Conservation (phyloP, 2,113 vertebrate genomes). For the Meleagris gallopavo region DNA sequence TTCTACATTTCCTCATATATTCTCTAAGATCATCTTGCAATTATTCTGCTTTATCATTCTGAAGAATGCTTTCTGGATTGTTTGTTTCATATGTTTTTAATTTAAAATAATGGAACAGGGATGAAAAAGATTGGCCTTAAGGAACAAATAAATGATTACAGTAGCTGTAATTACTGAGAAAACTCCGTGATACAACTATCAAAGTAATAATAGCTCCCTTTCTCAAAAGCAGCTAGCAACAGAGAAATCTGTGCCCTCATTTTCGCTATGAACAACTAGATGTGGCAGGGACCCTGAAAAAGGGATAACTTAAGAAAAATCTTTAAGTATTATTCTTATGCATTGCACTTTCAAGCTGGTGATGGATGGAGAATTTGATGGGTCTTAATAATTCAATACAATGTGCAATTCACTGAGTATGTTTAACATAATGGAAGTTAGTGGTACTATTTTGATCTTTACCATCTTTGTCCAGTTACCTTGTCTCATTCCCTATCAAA, state of each 20-base stretch:
- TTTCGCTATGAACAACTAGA: neutral
- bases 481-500: neutral
- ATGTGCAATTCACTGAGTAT: neutral
- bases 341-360: neutral
- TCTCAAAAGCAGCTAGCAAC: neutral
- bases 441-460: neutral
- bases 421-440: neutral
- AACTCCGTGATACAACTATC: neutral
- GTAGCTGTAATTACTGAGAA: neutral
- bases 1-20: neutral
- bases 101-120: neutral
- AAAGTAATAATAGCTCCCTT: neutral
- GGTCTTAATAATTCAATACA: neutral
- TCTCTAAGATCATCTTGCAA: neutral
- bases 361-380: neutral
- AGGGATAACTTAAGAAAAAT: neutral
- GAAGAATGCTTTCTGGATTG: neutral
- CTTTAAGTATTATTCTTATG: neutral
- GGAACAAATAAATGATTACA: neutral
- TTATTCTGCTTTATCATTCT: neutral
- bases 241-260: neutral
- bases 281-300: neutral
- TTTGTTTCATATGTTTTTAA: neutral
- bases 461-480: neutral
- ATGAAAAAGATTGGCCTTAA: neutral